Evolutionary conservation across 2,888 invertebrate genomes (phyloP), one percentile per base, ranked within the genome.

Genomic region (Tupiocoris notatus): DNA sequence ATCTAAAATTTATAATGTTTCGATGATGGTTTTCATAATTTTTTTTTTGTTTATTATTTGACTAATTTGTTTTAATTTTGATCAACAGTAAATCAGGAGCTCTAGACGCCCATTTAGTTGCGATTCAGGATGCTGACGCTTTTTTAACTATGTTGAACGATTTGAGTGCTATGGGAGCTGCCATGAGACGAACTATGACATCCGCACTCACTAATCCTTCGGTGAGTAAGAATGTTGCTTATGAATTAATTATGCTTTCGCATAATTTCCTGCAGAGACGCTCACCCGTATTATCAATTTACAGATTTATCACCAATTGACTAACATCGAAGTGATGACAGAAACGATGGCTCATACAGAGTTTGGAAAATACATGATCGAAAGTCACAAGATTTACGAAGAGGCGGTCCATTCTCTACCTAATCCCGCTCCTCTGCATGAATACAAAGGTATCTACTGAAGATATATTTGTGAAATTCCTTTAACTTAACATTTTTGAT

Each of bases 81-180:
- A 39, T 7, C 3, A 39, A 39, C 79, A 85, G 85, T 80, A 84
- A 83, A 81, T 82, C 82, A 74, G 83, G 82, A 77, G 82, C 82
- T 17, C 83, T 90, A 3, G 90, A 92, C 82, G 88, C 79, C 16
- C 80, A 90, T 82, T 87, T 88, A 80, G 86, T 87, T 81, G 91
- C 92, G 22, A 92, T 95, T 80, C 91, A 91, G 82, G 92, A 93
- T 82, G 93, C 95, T 77, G 95, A 96, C 84, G 88, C 89, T 77
- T 96, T 92, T 85, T 89, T 96, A 77, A 91, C 91, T 80, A 95
- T 97, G 92, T 86, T 98, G 78, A 92, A 96, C 85, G 94, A 95
- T 83, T 89, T 96, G 81, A 96, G 96, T 86, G 94, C 95, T 83
- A 95, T 97, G 94, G 98, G 98, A 56, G 96, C 96, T 80, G 90